phyloP scores from a whole-genome alignment of 2,797 vertebrate genomes.

The Rhinichthys osculus region DNA sequence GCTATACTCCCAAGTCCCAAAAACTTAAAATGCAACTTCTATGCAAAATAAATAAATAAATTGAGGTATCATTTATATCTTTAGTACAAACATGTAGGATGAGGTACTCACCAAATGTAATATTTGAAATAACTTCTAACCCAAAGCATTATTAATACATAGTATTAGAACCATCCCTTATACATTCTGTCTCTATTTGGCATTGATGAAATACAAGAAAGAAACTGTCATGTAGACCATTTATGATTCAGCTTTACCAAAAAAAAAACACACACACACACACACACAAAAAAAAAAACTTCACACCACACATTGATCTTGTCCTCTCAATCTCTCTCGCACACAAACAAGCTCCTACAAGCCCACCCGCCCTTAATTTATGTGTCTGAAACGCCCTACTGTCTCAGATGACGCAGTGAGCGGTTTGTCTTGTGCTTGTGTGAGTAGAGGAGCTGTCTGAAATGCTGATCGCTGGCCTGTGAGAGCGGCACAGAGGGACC shows the following conservation, averaged over 20 bases:
- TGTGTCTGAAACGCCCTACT: conserved; percentile 34
- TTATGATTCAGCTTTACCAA: conserved; percentile 9
- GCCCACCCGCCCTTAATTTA: conserved; percentile 22
- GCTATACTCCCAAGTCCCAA: neutral
- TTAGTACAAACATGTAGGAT: neutral
- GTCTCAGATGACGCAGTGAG: conserved; percentile 45
- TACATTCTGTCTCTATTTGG: conserved; percentile 14
- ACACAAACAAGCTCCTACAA: conserved; percentile 11
- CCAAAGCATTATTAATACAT: neutral
- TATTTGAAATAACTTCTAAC: neutral
- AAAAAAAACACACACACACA: neutral
- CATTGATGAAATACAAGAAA: conserved; percentile 36
- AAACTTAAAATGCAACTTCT: too few relatives aligned
- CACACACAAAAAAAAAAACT: neutral
- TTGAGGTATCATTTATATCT: neutral
- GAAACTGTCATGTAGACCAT: conserved; percentile 13
- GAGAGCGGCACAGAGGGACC: conserved; percentile 16
- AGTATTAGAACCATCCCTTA: neutral
- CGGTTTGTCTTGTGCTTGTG: conserved; percentile 49
- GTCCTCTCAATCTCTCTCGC: conserved; percentile 5
- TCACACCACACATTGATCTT: conserved; percentile 36
- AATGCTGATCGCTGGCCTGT: conserved; percentile 44
- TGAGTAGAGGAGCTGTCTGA: conserved; percentile 46
- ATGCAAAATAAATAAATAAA: neutral
- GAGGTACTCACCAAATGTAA: neutral